Base-by-base conservation (phyloP, 2,113 vertebrate genomes). In the Pandion haliaetus region DNA sequence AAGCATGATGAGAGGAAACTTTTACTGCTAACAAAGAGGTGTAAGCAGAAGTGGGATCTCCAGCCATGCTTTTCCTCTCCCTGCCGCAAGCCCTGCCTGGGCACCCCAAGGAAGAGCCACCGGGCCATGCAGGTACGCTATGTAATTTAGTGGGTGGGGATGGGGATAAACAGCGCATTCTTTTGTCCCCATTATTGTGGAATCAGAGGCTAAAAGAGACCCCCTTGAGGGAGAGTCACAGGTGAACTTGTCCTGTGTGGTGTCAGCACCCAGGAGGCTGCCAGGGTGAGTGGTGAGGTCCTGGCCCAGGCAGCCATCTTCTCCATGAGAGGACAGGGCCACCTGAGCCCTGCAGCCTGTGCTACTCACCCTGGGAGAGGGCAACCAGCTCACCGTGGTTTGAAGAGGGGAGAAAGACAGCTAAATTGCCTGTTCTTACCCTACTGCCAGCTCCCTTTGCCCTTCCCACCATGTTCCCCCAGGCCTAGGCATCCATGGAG, bases 361-460 rank as follows among this genome's bases (percentile, higher is more conserved):
- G 16, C 26, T 4, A 2, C 36, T 85, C 28, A 2, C 47, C 29
- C 44, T 16, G 65, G 29, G 45, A 88, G 67, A 71, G 47, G 44
- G 58, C 44, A 98, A 97, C 96, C 87, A 93, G 86, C 76, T 82
- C 83, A 97, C 98, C 96, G 4, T 49, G 42, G 40, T 49, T 70
- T 76, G 65, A 86, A 61, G 97, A 98, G 97, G 94, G 54, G 54
- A 97, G 95, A 98, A 98, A 98, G 97, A 96, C 96, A 97, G 94
- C 94, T 96, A 97, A 98, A 98, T 97, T 98, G 98, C 97, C 97
- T 96, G 93, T 96, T 89, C 45, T 69, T 44, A 25, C 88, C 94
- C 95, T 21, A 62, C 9, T 17, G 14, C 12, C 28, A 36, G 13
- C 45, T 78, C 66, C 38, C 17, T 72, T 73, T 86, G 15, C 14